phyloP scores from a whole-genome alignment of 1,140 invertebrate genomes.

The Lepidotrigona ventralis region DNA sequence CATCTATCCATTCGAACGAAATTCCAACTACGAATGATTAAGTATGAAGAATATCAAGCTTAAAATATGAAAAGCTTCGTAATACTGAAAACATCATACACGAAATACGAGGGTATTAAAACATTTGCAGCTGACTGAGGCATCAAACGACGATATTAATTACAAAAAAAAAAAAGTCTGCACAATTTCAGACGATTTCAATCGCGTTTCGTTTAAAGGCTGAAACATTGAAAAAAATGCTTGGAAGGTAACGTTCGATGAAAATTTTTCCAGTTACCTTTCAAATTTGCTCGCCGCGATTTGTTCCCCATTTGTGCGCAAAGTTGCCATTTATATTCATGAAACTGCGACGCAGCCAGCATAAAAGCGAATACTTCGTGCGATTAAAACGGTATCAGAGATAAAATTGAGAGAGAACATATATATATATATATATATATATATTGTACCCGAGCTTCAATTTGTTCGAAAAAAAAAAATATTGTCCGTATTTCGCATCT shows the following conservation, averaged over 20 bases:
- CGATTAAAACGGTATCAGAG: neutral
- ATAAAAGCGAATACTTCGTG: neutral
- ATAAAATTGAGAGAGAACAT: neutral
- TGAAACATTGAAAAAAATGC: neutral
- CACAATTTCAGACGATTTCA: no score
- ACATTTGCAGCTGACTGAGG: no score
- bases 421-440: no score
- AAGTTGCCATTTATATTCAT: neutral
- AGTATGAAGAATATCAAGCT: no score
- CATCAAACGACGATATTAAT: no score
- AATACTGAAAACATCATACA: no score
- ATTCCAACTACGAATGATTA: no score
- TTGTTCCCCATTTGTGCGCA: neutral
- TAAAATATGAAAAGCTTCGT: no score
- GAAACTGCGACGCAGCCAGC: neutral
- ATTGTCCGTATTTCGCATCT: neutral
- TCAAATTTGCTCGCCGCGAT: neutral
- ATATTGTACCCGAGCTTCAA: neutral
- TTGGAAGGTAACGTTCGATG: neutral
- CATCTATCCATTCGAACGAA: no score
- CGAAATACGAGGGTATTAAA: no score
- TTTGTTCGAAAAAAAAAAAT: neutral
- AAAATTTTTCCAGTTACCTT: neutral
- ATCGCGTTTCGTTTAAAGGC: no score
- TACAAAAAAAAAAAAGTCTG: no score